Evolutionary conservation across 64 coral and sea anemone genomes (phyloP).

Genomic region (Trachythela sp.): DNA sequence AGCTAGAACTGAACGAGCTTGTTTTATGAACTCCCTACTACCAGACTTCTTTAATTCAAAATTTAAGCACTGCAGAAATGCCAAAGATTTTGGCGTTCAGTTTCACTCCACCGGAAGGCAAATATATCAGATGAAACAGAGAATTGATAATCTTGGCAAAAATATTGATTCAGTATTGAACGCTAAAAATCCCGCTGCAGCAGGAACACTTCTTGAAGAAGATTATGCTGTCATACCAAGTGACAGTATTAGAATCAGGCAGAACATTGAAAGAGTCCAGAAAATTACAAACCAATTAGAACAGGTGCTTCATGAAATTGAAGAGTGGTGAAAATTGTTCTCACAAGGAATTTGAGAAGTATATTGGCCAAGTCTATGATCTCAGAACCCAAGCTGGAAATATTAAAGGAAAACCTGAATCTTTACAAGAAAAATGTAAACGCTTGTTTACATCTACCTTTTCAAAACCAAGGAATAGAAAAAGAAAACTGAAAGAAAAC

Average conservation of each 20-base stretch:
- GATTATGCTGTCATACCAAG: constrained; percentile 45
- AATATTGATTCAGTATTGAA: constrained; percentile 46
- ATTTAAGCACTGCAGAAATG: constrained; percentile 49
- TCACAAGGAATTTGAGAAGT: neutral
- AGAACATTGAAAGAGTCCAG: constrained; percentile 37
- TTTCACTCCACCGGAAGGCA: constrained; percentile 48
- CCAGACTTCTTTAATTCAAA: constrained; percentile 58
- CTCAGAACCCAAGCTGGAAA: neutral
- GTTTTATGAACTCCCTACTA: constrained; percentile 56
- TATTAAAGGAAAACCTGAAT: constrained; percentile 25
- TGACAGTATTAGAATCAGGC: constrained; percentile 57
- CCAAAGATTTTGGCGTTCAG: constrained; percentile 45
- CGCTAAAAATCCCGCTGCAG: constrained; percentile 44
- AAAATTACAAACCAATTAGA: constrained; percentile 56
- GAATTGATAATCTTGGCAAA: constrained; percentile 39
- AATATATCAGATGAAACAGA: constrained; percentile 48
- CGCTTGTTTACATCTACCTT: constrained; percentile 39
- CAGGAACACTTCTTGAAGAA: constrained; percentile 55
- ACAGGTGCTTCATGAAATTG: constrained; percentile 32
- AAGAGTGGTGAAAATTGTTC: constrained; percentile 46
- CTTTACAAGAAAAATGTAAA: neutral
- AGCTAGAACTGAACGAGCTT: constrained; percentile 37
- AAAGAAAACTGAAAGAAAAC: constrained; percentile 54
- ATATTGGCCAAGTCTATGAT: neutral
- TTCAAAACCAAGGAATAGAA: constrained; percentile 42